These are phyloP conservation scores for Anastatus disparis DNA, from an alignment of 1,140 invertebrate genomes.

Conservation along the genomic window DNA sequence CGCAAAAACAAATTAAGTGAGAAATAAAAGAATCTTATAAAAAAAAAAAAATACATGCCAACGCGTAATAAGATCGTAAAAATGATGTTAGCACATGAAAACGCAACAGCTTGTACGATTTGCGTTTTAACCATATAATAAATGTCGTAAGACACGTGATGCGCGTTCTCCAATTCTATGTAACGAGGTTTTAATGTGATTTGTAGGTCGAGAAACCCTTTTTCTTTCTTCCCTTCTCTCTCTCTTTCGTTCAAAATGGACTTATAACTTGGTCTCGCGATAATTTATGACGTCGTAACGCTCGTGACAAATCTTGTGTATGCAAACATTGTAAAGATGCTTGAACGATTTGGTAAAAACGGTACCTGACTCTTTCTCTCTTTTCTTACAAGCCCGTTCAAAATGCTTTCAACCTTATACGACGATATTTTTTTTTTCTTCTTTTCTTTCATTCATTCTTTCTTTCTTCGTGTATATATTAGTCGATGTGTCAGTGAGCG, in stretches of 20 bases:
- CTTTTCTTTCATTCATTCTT: slow-evolving; percentile 9
- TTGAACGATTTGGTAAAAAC: slow-evolving; percentile 57
- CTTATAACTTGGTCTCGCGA: slow-evolving; percentile 39
- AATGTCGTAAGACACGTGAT: slow-evolving; percentile 27
- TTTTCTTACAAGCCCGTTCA: not conserved
- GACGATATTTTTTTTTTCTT: slow-evolving; percentile 9
- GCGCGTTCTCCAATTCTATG: slow-evolving; percentile 33
- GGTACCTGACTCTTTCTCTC: slow-evolving; percentile 43
- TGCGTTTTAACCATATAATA: slow-evolving; percentile 10
- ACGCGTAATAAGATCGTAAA: slow-evolving; percentile 29
- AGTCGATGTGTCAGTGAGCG: too few species aligned
- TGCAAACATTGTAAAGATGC: slow-evolving; percentile 62
- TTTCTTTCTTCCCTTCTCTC: not conserved
- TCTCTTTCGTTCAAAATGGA: not conserved
- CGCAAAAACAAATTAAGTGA: too few species aligned
- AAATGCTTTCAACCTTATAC: slow-evolving; percentile 48
- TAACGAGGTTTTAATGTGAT: slow-evolving; percentile 54
- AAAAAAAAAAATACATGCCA: not conserved
- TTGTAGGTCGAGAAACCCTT: slow-evolving; percentile 44
- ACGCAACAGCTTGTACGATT: slow-evolving; percentile 35
- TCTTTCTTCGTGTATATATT: too few species aligned
- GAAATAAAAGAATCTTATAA: too few species aligned
- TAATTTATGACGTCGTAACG: slow-evolving; percentile 61
- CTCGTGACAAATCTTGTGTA: slow-evolving; percentile 63
- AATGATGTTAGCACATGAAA: slow-evolving; percentile 28